Conservation (phyloP, 2,888 invertebrate genomes). For the Stomorhina lunata region DNA sequence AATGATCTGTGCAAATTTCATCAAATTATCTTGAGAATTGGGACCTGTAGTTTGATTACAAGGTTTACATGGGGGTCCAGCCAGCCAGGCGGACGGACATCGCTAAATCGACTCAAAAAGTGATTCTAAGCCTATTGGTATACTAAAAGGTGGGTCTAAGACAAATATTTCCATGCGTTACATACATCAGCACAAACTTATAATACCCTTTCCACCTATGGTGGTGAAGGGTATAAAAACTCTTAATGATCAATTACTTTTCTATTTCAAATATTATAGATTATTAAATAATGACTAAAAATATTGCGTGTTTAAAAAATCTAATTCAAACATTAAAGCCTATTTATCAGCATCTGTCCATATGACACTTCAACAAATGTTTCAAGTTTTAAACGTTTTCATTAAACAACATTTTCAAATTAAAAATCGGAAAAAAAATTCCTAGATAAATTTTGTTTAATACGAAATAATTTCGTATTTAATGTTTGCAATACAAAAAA, state of each 20-base stretch:
- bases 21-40: no score
- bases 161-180: no score
- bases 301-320: constrained; percentile 13
- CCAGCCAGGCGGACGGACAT: no score
- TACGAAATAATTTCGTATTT: not conserved
- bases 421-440: constrained; percentile 2
- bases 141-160: no score
- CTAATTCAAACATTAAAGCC: constrained; percentile 35
- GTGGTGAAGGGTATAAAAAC: no score
- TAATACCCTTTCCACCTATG: not conserved
- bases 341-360: constrained; percentile 8
- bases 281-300: constrained; percentile 5
- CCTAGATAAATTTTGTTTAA: constrained; percentile 7
- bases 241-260: not conserved
- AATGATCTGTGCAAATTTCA: no score
- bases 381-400: constrained; percentile 36
- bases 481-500: not conserved
- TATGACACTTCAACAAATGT: constrained; percentile 49
- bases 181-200: no score
- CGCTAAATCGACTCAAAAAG: no score
- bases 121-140: no score
- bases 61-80: no score
- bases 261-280: not conserved
- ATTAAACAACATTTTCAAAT: constrained; percentile 14
- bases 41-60: no score